A percentile compares a stretch with the other conserved stretches of the same genome.
Conservation (phyloP, 1,140 invertebrate species). For the Listronotus oregonensis region DNA sequence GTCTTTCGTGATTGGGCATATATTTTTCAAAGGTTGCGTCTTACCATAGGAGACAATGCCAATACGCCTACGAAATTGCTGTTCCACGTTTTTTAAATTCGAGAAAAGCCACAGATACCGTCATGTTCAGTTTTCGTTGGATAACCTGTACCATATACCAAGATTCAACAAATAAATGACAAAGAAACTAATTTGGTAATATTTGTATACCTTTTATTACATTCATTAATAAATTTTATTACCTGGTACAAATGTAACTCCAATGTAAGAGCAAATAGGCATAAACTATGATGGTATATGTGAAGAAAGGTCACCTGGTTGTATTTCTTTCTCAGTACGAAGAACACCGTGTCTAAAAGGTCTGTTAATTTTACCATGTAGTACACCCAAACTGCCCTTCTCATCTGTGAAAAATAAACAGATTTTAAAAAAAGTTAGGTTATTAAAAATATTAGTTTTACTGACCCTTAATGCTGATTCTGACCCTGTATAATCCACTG, state of each 20-base stretch:
- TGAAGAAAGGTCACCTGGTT: constrained; percentile 79
- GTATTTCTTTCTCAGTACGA: constrained; percentile 79
- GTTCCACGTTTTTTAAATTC: no score
- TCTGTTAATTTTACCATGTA: constrained; percentile 67
- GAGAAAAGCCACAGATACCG: no score
- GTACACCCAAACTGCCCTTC: constrained; percentile 67
- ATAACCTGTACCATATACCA: no score
- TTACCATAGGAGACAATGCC: no score
- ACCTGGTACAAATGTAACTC: constrained; percentile 76
- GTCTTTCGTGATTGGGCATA: no score
- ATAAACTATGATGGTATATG: constrained; percentile 75
- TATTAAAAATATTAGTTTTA: background rate
- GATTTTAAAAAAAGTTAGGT: background rate
- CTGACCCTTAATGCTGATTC: constrained; percentile 15
- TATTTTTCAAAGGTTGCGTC: no score
- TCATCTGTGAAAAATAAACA: constrained; percentile 60
- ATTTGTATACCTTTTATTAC: no score
- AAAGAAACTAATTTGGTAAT: no score
- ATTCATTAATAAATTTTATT: constrained; percentile 26
- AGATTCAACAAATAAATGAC: no score
- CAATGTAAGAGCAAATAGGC: constrained; percentile 82
- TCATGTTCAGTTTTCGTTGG: no score
- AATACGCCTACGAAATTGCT: no score
- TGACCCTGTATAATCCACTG: constrained; percentile 21
- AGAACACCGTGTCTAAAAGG: constrained; percentile 75